Evolutionary conservation across 2,888 invertebrate genomes (phyloP), one percentile per base, ranked within the genome.

Genomic region (Pheosia gnoma): DNA sequence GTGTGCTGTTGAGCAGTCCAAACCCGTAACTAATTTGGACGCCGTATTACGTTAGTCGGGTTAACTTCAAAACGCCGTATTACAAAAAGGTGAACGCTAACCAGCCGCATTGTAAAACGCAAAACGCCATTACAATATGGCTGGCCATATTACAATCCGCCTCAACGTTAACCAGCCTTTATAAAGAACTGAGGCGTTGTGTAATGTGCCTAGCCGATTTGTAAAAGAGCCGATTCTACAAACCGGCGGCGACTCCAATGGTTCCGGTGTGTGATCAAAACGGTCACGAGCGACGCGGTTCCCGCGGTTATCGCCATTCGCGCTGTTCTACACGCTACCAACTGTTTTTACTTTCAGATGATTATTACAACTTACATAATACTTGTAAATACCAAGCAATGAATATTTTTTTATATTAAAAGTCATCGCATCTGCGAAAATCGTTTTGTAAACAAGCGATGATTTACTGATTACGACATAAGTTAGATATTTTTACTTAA

Each of bases 191-290:
- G 25, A 25, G 25, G 25, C 25, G 2, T 25, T 25, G 0, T 25
- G 25, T 25, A 25, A 25, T 25, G 25, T 25, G 25, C 25, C 25
- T 25, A 25, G 25, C 25, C 25, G 25, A 2, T 25, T 25, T 25
- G 1, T 25, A 25, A 25, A 25, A 25, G 25, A 25, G 25, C 25
- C 25, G 25, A 25, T 25, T 25, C 25, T 25, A 25, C 25, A 25
- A 25, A 25, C 2, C 25, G 84, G 74, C 60, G 43, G 43, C 10
- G 43, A 43, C 43, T 3, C 8, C 43, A 10, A 9, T 66, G 70
- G 85, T 85, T 85, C 83, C 83, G 79, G 67, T 74, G 73, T 71
- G 69, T 78, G 82, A 72, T 73, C 77, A 85, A 81, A 81, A 78
- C 81, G 84, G 85, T 84, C 85, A 84, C 79, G 81, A 80, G 76